Conservation (phyloP, 2,113 vertebrate species). For the Tapirus terrestris region DNA sequence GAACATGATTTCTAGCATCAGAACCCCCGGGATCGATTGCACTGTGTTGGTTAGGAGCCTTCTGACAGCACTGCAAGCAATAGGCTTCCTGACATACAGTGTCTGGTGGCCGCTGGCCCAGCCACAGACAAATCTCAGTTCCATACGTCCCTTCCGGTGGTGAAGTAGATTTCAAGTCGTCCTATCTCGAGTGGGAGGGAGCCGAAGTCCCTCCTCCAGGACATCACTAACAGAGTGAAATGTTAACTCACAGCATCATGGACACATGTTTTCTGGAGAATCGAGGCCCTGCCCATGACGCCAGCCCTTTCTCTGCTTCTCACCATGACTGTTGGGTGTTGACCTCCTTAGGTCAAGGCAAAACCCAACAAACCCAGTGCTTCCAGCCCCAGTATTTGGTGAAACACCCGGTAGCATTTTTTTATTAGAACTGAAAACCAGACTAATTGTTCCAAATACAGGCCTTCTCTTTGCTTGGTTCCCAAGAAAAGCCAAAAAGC, state of each 20-base stretch:
- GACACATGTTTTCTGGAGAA: neutral
- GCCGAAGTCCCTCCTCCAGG: too few species aligned
- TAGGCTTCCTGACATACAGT: neutral
- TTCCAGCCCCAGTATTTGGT: neutral
- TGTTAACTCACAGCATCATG: neutral
- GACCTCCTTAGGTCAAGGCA: neutral
- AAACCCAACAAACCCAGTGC: too few species aligned
- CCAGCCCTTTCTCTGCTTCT: neutral
- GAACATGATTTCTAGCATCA: too few species aligned
- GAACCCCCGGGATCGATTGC: neutral
- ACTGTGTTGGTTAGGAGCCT: neutral
- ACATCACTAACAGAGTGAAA: neutral
- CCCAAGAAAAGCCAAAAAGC: neutral
- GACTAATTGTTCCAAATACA: neutral
- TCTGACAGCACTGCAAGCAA: neutral
- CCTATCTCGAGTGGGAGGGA: neutral
- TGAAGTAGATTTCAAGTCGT: neutral
- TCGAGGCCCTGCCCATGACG: rapidly evolving
- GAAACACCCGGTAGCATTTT: neutral
- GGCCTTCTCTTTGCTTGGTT: neutral
- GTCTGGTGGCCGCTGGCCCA: neutral
- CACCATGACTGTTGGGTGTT: neutral
- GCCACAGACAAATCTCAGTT: neutral
- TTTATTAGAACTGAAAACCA: neutral
- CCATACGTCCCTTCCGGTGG: too few species aligned